These are phyloP conservation scores for Sus cebifrons DNA, from an alignment of 2,797 vertebrate species.

Conservation along the genomic window DNA sequence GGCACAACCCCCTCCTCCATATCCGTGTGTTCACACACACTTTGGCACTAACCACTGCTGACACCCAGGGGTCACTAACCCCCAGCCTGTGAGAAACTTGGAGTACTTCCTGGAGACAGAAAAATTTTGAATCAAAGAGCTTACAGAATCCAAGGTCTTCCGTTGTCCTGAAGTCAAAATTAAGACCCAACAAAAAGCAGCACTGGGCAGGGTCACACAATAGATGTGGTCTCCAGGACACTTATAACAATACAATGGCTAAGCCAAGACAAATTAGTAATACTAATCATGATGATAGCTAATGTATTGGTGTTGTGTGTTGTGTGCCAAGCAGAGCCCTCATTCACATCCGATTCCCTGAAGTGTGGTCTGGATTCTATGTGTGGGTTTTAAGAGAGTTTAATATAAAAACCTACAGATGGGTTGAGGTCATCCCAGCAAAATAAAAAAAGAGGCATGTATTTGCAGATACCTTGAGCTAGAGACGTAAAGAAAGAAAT, in stretches of 20 bases:
- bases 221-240: background rate
- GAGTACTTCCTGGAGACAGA: background rate
- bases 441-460: slow-evolving; percentile 55
- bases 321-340: background rate
- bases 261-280: background rate
- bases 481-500: slow-evolving; percentile 41
- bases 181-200: background rate
- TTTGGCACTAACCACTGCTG: background rate
- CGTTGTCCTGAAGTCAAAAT: slow-evolving; percentile 54
- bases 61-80: background rate
- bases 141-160: background rate
- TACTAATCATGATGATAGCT: background rate
- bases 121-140: background rate
- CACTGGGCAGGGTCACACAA: background rate
- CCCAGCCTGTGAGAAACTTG: background rate
- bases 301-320: background rate
- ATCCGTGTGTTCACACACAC: too few species aligned
- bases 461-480: slow-evolving; percentile 43
- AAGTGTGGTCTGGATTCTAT: slow-evolving; percentile 23
- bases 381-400: background rate
- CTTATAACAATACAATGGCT: background rate
- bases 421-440: slow-evolving; percentile 1
- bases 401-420: slow-evolving; percentile 45
- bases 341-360: background rate
- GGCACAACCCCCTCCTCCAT: background rate